Conservation (phyloP, 1,140 invertebrate genomes). For the Tenebrio molitor region DNA sequence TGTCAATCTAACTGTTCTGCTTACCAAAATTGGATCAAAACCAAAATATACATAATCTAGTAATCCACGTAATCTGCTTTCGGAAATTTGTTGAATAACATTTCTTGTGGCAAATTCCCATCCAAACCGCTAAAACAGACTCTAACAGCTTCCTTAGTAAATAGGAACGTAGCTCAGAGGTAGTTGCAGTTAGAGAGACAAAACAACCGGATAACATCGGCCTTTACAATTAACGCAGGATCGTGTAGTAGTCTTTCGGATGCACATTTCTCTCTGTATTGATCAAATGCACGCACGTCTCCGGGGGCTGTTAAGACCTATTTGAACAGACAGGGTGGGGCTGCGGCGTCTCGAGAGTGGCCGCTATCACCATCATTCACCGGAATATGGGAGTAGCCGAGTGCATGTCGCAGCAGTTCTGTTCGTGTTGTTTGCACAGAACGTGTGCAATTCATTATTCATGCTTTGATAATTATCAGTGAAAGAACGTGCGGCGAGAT, state of each 20-base stretch:
- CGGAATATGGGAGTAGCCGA: conserved; percentile 37
- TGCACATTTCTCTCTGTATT: conserved; percentile 31
- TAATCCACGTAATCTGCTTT: too few relatives aligned
- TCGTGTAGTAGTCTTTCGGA: neutral
- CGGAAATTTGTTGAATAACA: too few relatives aligned
- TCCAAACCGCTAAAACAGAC: too few relatives aligned
- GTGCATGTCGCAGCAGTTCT: conserved; percentile 34
- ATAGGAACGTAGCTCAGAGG: too few relatives aligned
- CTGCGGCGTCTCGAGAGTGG: conserved; percentile 19
- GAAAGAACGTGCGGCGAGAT: conserved; percentile 52
- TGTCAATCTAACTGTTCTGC: too few relatives aligned
- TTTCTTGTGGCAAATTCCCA: too few relatives aligned
- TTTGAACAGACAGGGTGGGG: conserved; percentile 40
- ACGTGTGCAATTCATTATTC: conserved; percentile 58
- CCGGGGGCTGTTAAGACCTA: conserved; percentile 32
- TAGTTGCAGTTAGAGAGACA: too few relatives aligned
- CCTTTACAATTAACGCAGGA: conserved; percentile 22
- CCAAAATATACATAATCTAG: too few relatives aligned
- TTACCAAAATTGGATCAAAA: too few relatives aligned
- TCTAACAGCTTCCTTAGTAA: too few relatives aligned
- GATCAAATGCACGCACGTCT: conserved; percentile 40
- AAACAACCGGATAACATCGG: neutral
- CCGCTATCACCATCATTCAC: conserved; percentile 44
- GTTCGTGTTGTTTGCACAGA: conserved; percentile 46
- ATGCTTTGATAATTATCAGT: conserved; percentile 57